Base-by-base conservation (phyloP, 2,113 vertebrate genomes). In the Tragelaphus imberbis region DNA sequence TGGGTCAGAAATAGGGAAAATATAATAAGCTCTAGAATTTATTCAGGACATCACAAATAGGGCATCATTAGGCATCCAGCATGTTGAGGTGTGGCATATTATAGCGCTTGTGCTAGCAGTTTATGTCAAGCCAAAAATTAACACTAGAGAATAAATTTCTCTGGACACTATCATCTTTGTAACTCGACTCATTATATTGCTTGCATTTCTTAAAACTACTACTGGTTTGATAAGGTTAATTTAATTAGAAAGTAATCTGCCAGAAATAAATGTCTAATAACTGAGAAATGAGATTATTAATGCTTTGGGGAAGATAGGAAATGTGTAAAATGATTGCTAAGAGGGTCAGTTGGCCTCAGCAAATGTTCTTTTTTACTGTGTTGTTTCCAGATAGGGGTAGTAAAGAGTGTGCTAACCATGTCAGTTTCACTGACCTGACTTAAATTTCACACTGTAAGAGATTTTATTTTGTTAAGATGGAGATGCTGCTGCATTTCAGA, bases 61-160 rank as follows among this genome's bases (percentile, higher is more conserved):
- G 49, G 23, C 55, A 93, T 49, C 28, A 65, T 5, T 96, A 97
- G 89, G 1, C n/a, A 79, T 82, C 53, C 86, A 88, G 28, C 8
- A 61, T 77, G 27, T 1, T 44, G 89, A 86, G 36, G 12, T 91
- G 90, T 94, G 21, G 58, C 93, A 91, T 88, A 5, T 96, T 80
- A 27, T 9, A 33, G 47, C 77, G 6, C 36, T 97, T 92, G 2
- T 75, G 27, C 4, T 88, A 97, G 0, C 5, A 90, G 44, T 81
- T 87, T 97, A 91, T 91, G 33, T 61, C 85, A 56, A 97, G 92
- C 28, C 19, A 97, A 56, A 98, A 77, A 96, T 96, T 96, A 90
- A 97, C 4, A 33, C 90, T 94, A 14, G 59, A 95, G 96, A 97
- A 96, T 53, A 1, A 82, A 91, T 82, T 93, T 0, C 25, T 87